Evolutionary conservation across 2,797 vertebrate genomes (phyloP).

Genomic region (Muraenolepis orangiensis): DNA sequence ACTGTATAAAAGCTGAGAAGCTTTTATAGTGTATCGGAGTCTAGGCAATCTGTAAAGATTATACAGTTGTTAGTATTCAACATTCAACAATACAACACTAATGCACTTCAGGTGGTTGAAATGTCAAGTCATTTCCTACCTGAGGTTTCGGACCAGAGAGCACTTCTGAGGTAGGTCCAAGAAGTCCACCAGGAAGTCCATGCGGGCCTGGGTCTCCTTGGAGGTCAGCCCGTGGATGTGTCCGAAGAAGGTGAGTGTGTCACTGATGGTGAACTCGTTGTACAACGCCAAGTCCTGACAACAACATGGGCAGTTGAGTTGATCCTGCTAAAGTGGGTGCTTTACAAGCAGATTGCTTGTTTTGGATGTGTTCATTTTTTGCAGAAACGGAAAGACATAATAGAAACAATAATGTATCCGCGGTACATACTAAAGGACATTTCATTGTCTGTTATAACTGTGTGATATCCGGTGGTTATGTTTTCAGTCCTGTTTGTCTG

Average conservation of each 20-base stretch:
- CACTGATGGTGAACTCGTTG: constrained; percentile 78
- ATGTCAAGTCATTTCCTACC: too few relatives aligned
- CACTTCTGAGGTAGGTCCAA: constrained; percentile 75
- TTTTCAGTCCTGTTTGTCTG: too few relatives aligned
- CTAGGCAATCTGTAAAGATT: not conserved
- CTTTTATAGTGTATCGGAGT: too few relatives aligned
- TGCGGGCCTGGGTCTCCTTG: constrained; percentile 69
- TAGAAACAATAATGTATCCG: not conserved
- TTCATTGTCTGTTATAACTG: too few relatives aligned
- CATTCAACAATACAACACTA: not conserved
- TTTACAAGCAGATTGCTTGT: not conserved
- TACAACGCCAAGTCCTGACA: constrained; percentile 76
- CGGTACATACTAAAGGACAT: too few relatives aligned
- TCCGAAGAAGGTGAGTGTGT: constrained; percentile 76
- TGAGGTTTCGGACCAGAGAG: constrained; percentile 76
- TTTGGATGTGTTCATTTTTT: not conserved
- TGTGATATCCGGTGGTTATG: too few relatives aligned
- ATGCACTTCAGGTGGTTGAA: too few relatives aligned
- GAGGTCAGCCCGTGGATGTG: constrained; percentile 73
- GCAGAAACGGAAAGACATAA: not conserved
- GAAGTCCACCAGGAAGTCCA: constrained; percentile 76
- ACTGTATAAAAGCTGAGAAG: too few relatives aligned
- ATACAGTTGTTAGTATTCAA: not conserved
- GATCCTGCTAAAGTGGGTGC: not conserved
- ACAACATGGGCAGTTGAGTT: constrained; percentile 1